phyloP scores from a whole-genome alignment of 1,140 invertebrate species.

The Ganaspis sp. region DNA sequence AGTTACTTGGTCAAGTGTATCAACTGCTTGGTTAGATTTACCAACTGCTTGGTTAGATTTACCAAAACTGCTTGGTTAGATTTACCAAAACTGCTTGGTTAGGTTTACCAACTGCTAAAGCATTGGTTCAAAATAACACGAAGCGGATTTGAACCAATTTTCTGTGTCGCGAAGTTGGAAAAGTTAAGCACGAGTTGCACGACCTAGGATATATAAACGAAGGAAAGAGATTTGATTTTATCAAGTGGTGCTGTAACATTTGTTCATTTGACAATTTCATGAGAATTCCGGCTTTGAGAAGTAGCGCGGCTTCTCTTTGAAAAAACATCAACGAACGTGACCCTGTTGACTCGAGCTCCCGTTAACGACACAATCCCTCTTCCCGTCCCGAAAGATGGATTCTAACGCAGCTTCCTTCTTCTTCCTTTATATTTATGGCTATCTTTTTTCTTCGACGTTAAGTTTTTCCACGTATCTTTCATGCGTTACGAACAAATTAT shows the following conservation, averaged over 20 bases:
- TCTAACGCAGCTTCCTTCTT: background rate
- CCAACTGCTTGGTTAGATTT: too few species aligned
- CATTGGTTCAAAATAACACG: too few species aligned
- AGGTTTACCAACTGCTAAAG: too few species aligned
- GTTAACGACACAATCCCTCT: background rate
- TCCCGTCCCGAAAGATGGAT: background rate
- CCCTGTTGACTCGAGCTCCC: background rate
- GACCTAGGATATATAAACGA: background rate
- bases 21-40: too few species aligned
- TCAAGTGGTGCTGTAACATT: background rate
- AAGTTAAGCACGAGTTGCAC: background rate
- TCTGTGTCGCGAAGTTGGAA: too few species aligned
- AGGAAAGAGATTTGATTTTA: background rate
- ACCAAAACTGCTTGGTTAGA: too few species aligned
- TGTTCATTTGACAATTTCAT: background rate
- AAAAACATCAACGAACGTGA: background rate
- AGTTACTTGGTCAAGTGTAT: too few species aligned
- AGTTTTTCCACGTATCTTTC: conserved; percentile 26
- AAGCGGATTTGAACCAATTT: too few species aligned
- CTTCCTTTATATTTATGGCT: background rate
- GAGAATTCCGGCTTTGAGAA: background rate
- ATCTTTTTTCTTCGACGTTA: conserved; percentile 4
- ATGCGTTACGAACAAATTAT: conserved; percentile 35
- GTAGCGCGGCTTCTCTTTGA: background rate
- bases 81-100: too few species aligned